These are phyloP conservation scores for Phengaris alcon DNA, from an alignment of 2,888 invertebrate species.

Conservation along the genomic window DNA sequence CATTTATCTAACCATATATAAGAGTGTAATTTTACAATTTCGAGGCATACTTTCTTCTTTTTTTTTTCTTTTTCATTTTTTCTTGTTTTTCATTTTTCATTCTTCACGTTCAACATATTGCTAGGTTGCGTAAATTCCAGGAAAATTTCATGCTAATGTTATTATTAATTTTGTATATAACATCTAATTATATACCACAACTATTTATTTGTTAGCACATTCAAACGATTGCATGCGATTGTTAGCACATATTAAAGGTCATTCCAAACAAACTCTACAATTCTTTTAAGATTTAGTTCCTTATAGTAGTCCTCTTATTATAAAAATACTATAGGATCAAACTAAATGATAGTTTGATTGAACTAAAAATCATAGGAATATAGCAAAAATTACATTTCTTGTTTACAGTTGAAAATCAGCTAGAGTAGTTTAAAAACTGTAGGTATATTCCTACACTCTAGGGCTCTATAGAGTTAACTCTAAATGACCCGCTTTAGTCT, in stretches of 20 bases:
- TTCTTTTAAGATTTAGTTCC: background rate
- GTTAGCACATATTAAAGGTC: background rate
- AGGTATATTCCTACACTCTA: no score
- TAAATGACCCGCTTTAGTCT: background rate
- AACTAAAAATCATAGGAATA: no score
- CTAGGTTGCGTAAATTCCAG: background rate
- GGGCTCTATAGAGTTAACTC: no score
- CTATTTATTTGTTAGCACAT: background rate
- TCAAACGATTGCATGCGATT: background rate
- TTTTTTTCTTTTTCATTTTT: no score
- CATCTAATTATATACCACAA: background rate
- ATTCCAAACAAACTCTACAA: background rate
- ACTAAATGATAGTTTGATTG: no score
- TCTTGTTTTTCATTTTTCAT: no score
- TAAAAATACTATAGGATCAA: no score
- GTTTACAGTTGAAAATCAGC: no score
- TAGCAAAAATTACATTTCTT: no score
- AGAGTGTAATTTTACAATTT: background rate
- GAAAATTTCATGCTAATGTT: background rate
- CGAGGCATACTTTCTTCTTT: background rate
- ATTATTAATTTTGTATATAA: background rate
- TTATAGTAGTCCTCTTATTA: no score
- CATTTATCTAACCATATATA: background rate
- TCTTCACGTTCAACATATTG: background rate
- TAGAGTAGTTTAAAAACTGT: no score